Evolutionary conservation across 2,888 invertebrate genomes (phyloP).

Genomic region (Microctonus hyperodae): DNA sequence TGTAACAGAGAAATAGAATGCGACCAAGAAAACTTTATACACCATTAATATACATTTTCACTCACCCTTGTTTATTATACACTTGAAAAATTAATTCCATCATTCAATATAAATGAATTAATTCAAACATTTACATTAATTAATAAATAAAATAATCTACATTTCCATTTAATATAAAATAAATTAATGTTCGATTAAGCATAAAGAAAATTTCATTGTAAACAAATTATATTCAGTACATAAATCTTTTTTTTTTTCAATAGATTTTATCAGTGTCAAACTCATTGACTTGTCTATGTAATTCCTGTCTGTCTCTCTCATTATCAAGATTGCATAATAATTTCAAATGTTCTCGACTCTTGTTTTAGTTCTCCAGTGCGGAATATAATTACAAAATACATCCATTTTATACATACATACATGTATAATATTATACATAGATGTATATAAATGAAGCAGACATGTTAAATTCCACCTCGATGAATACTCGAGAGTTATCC

Average conservation of each 20-base stretch:
- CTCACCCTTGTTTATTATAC: no score
- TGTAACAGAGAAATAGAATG: neutral
- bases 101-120: neutral
- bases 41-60: no score
- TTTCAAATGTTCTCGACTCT: neutral
- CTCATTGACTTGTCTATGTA: neutral
- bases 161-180: no score
- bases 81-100: slow-evolving; percentile 1
- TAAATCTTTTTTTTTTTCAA: neutral
- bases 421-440: neutral
- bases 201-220: no score
- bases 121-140: neutral
- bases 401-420: neutral
- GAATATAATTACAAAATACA: neutral
- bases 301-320: neutral
- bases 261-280: neutral
- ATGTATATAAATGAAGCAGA: neutral
- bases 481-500: neutral
- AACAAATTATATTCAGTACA: neutral
- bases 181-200: no score
- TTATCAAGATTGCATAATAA: neutral
- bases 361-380: neutral
- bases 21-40: no score
- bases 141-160: neutral
- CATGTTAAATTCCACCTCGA: neutral